Conservation (phyloP, 2,888 invertebrate genomes). For the Lumbricus terrestris region DNA sequence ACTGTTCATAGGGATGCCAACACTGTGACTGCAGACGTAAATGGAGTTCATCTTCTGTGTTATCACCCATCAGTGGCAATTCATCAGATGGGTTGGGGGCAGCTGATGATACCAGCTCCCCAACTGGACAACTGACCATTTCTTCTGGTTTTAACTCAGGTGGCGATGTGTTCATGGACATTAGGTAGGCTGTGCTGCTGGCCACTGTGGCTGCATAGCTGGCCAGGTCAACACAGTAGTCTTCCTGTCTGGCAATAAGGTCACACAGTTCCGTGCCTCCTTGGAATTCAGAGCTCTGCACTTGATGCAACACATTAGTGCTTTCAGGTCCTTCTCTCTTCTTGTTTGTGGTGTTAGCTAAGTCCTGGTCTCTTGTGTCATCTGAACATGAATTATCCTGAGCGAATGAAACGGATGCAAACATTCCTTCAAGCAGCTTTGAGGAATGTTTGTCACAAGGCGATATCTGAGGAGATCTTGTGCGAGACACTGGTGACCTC, state of each 20-base stretch:
- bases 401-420: neutral
- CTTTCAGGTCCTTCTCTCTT: neutral
- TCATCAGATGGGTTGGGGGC: neutral
- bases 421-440: constrained; percentile 9
- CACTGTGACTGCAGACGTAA: neutral
- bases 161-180: constrained; percentile 54
- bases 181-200: constrained; percentile 53
- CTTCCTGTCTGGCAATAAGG: neutral
- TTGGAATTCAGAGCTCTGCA: neutral
- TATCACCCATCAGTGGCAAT: neutral
- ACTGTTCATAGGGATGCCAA: neutral
- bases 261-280: neutral
- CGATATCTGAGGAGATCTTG: constrained; percentile 15
- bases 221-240: constrained; percentile 49
- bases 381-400: constrained; percentile 10
- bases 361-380: constrained; percentile 15
- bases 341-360: neutral
- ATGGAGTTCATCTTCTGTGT: neutral
- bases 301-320: neutral
- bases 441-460: constrained; percentile 14
- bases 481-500: constrained; percentile 21
- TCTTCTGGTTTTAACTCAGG: constrained; percentile 37
- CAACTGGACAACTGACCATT: neutral
- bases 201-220: constrained; percentile 56
- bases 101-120: neutral